Evolutionary conservation across 2,888 invertebrate species (phyloP).

Genomic region (Syrista parreyssii): DNA sequence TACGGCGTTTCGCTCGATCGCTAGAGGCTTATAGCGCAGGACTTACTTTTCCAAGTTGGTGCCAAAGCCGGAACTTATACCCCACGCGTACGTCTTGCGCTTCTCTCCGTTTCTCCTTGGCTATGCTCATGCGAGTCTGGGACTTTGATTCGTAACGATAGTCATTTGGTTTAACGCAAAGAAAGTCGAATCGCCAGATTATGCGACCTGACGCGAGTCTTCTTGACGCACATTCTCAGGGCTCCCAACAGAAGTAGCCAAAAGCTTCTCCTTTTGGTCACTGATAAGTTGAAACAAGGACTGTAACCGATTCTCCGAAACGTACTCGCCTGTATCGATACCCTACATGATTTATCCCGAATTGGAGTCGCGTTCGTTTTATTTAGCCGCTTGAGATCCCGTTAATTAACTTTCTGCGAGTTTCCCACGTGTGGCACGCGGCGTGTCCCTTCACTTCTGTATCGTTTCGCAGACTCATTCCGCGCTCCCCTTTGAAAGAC

Average conservation of each 20-base stretch:
- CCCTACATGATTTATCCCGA: not conserved
- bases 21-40: slow-evolving; percentile 50
- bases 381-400: not conserved
- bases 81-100: not conserved
- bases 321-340: not conserved
- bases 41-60: slow-evolving; percentile 60
- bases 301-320: not conserved
- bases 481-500: not conserved
- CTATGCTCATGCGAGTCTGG: not conserved
- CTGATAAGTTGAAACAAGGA: not conserved
- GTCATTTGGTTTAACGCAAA: not conserved
- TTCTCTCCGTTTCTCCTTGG: too few species aligned
- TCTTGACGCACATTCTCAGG: not conserved
- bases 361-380: not conserved
- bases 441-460: not conserved
- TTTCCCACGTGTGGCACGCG: not conserved
- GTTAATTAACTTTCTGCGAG: not conserved
- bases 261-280: not conserved
- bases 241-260: not conserved
- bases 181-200: not conserved
- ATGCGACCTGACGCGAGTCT: not conserved
- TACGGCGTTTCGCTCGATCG: slow-evolving; percentile 41
- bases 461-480: not conserved
- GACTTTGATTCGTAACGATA: not conserved
- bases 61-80: not conserved